A percentile compares a stretch with the other conserved stretches of the same genome.
Evolutionary conservation across 2,888 invertebrate genomes (phyloP).

Genomic region (Cheilosia impressa): DNA sequence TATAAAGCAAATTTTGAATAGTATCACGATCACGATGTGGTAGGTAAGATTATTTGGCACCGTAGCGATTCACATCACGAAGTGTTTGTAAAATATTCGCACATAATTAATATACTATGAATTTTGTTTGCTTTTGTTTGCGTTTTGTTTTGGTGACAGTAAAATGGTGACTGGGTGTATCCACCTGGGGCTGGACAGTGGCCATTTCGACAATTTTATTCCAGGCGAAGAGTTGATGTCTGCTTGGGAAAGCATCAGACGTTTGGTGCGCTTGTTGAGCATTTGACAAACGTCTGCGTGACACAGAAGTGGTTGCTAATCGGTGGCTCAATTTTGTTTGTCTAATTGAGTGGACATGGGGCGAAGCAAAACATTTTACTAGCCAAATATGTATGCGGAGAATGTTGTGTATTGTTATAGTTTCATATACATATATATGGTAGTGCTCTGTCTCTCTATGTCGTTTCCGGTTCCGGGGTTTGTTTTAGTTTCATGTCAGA

Average conservation of each 20-base stretch:
- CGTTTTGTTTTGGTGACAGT: conserved; percentile 19
- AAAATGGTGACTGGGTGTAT: not conserved
- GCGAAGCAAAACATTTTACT: not conserved
- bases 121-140: conserved; percentile 26
- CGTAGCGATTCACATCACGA: conserved; percentile 66
- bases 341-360: conserved; percentile 7
- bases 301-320: conserved; percentile 39
- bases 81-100: conserved; percentile 56
- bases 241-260: conserved; percentile 27
- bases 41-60: conserved; percentile 72
- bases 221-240: conserved; percentile 3
- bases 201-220: conserved; percentile 25
- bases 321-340: conserved; percentile 39
- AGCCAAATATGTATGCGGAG: conserved; percentile 21
- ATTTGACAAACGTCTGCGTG: conserved; percentile 16
- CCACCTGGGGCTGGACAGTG: not conserved
- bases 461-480: conserved; percentile 27
- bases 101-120: conserved; percentile 44
- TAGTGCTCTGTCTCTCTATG: not conserved
- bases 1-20: conserved; percentile 65
- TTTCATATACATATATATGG: too few species aligned
- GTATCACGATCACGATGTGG: conserved; percentile 71
- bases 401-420: conserved; percentile 20
- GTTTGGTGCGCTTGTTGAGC: not conserved
- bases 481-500: not conserved